These are phyloP conservation scores for Melipona beecheii DNA, from an alignment of 2,888 invertebrate genomes.

Conservation along the genomic window DNA sequence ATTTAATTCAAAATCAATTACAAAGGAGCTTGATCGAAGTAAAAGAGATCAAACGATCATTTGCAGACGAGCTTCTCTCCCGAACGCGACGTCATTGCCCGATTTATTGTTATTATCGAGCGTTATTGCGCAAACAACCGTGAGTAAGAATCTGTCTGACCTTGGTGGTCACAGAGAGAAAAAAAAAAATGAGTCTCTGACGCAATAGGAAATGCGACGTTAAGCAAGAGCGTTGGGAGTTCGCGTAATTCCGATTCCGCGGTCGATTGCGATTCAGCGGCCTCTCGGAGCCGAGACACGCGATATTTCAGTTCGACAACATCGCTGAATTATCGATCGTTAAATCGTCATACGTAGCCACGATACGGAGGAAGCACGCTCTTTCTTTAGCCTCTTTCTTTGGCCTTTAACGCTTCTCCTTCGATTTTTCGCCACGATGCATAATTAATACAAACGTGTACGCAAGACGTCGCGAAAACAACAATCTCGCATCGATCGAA, in stretches of 20 bases:
- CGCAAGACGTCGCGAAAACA: not conserved
- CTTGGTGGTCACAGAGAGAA: not conserved
- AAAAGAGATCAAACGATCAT: too few species aligned
- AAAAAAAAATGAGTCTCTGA: conserved; percentile 33
- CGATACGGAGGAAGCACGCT: not conserved
- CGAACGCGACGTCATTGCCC: not conserved
- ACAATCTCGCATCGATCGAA: not conserved
- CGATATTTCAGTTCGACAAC: conserved; percentile 28
- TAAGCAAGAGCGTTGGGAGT: not conserved
- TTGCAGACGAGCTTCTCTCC: conserved; percentile 3
- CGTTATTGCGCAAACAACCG: conserved; percentile 10
- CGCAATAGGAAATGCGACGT: conserved; percentile 45
- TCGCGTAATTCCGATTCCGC: conserved; percentile 16
- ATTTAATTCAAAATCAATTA: too few species aligned
- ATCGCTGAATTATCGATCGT: conserved; percentile 26
- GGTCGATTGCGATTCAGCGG: not conserved
- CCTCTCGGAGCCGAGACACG: conserved; percentile 28
- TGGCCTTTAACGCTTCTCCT: not conserved
- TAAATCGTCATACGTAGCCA: conserved; percentile 9
- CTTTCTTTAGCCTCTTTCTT: not conserved
- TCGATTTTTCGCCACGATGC: not conserved
- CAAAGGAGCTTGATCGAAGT: too few species aligned
- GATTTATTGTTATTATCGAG: conserved; percentile 2
- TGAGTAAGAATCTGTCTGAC: conserved; percentile 11
- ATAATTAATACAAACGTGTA: too few species aligned